Conservation (phyloP, 1,140 invertebrate species). For the Zaprionus lachaisei region DNA sequence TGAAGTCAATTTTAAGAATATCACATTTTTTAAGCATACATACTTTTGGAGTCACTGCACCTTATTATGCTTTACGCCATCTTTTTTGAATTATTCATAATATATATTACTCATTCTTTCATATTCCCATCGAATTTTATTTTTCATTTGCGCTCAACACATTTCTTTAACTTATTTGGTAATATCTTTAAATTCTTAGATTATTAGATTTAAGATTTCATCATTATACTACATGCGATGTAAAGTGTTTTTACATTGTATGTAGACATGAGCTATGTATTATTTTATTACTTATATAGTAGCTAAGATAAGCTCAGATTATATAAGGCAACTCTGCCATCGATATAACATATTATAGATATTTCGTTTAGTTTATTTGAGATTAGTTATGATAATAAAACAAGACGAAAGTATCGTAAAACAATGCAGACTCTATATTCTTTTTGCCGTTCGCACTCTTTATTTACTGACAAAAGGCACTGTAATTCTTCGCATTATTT, state of each 20-base stretch:
- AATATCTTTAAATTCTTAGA: neutral
- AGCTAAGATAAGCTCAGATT: constrained; percentile 23
- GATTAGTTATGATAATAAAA: constrained; percentile 10
- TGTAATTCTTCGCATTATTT: constrained; percentile 47
- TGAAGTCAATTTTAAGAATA: constrained; percentile 36
- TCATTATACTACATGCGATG: neutral
- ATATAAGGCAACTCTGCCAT: constrained; percentile 14
- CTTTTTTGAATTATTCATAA: constrained; percentile 7
- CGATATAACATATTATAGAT: neutral
- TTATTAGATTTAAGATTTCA: constrained; percentile 31
- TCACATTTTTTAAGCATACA: constrained; percentile 12
- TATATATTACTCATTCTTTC: constrained; percentile 8
- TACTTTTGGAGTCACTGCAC: constrained; percentile 24
- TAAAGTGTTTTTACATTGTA: neutral
- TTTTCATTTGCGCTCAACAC: constrained; percentile 13
- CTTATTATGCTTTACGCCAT: constrained; percentile 35
- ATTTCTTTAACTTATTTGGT: constrained; percentile 12
- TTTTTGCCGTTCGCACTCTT: constrained; percentile 19
- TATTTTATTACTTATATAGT: constrained; percentile 12
- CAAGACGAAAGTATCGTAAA: neutral
- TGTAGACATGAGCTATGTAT: constrained; percentile 16
- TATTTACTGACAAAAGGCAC: constrained; percentile 32
- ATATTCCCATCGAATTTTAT: neutral
- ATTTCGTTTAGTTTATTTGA: constrained; percentile 18
- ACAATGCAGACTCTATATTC: constrained; percentile 19